Base-by-base conservation (phyloP, 1,140 invertebrate genomes). In the Tetranychus cinnabarinus region DNA sequence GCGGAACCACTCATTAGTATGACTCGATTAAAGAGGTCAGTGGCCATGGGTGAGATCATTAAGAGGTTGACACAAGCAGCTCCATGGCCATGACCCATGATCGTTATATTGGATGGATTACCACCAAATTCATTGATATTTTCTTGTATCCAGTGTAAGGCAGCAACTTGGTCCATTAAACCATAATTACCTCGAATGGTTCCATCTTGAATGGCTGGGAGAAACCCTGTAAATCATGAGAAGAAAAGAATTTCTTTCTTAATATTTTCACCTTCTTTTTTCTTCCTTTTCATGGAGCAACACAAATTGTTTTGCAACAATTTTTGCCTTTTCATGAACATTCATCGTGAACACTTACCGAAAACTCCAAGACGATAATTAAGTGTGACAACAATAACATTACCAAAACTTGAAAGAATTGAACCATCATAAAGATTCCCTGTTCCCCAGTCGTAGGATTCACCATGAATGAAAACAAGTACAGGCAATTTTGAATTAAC, bases 1-100 rank as follows among this genome's bases (percentile, higher is more conserved):
- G 90, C 90, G 23, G 90, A 91, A 0, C 92, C 92, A 34, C 86
- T 90, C 85, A 95, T 90, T 35, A 97, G 77, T 60, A 97, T 82
- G 6, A 87, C 88, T 66, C 89, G 82, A 71, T 93, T 87, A 72
- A 97, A 96, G 46, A 96, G 78, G 69, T 84, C 86, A 89, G 76
- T 1, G 77, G 88, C 88, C 47, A 88, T 85, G 61, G 86, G 82
- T 42, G 89, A 92, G 33, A 89, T 83, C 73, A 93, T 83, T 60
- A 97, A 77, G 68, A 95, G 86, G 72, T 96, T 89, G 13, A 95
- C 88, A 69, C 89, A 88, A 10, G 90, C 87, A 1, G 90, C 91
- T 0, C 92, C 92, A 23, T 88, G 88, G 1, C 90, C 91, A 67
- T 96, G 90, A 1, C 93, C 93, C 68, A 95, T 80, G 0, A 97